These are phyloP conservation scores for Synergus umbraculus DNA, from an alignment of 2,888 invertebrate species.

Conservation along the genomic window DNA sequence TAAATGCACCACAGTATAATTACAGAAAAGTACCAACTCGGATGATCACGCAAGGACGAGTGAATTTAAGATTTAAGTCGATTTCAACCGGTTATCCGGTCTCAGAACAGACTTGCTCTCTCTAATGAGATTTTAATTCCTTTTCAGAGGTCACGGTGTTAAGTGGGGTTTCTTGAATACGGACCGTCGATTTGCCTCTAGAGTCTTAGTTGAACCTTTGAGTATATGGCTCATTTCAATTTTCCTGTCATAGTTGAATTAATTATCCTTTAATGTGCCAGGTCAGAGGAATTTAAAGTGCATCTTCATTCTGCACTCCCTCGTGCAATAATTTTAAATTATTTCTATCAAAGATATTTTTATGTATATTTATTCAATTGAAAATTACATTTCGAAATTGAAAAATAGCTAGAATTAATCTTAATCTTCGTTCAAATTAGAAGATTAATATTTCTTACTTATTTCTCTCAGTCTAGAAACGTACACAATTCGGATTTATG, in stretches of 20 bases:
- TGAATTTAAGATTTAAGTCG: slow-evolving; percentile 18
- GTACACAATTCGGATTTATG: background rate
- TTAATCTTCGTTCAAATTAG: background rate
- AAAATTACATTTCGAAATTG: background rate
- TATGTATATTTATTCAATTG: too few species aligned
- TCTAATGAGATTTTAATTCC: slow-evolving; percentile 53
- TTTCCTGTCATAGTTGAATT: slow-evolving; percentile 7
- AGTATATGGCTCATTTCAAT: slow-evolving; percentile 16
- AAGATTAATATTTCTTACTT: background rate
- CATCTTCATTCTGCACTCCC: background rate
- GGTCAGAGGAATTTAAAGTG: background rate
- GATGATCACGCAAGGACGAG: slow-evolving; percentile 25
- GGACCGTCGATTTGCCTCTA: background rate
- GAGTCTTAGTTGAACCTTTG: background rate
- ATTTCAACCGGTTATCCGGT: slow-evolving; percentile 21
- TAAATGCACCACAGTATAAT: background rate
- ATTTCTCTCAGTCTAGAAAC: background rate
- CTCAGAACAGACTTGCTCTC: background rate
- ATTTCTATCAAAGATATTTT: background rate
- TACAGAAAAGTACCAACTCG: slow-evolving; percentile 11
- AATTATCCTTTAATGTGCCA: slow-evolving; percentile 1
- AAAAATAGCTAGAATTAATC: background rate
- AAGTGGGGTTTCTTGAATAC: slow-evolving; percentile 5
- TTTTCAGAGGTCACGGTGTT: slow-evolving; percentile 29
- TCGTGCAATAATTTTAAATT: background rate